Evolutionary conservation across 2,888 invertebrate species (phyloP).

Genomic region (Dyspetes luteomarginatus): DNA sequence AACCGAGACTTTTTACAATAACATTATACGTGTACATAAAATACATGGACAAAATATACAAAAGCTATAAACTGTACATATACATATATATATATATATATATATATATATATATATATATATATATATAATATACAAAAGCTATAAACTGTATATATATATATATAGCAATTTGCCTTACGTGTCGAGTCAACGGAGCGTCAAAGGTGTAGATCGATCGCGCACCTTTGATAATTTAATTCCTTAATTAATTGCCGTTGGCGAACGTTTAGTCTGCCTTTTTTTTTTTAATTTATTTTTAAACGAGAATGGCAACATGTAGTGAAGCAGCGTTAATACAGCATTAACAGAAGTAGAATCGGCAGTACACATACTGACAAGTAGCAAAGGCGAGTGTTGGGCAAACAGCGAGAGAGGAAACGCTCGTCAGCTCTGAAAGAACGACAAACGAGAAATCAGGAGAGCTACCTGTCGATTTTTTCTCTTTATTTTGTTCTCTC

Average conservation of each 20-base stretch:
- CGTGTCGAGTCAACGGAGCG: slow-evolving; percentile 64
- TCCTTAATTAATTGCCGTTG: slow-evolving; percentile 60
- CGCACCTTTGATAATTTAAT: slow-evolving; percentile 57
- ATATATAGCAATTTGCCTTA: slow-evolving; percentile 17
- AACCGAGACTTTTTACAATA: slow-evolving; percentile 20
- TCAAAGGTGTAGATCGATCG: slow-evolving; percentile 53
- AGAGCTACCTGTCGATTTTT: not conserved
- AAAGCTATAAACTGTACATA: slow-evolving; percentile 8
- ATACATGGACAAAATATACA: slow-evolving; percentile 6
- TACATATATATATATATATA: not conserved
- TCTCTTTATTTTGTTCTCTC: no score
- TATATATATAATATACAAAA: not conserved
- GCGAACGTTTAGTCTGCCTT: slow-evolving; percentile 20
- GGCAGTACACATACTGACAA: not conserved
- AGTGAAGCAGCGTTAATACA: no score
- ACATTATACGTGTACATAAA: not conserved
- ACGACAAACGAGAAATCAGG: not conserved
- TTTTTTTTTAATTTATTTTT: slow-evolving; percentile 7
- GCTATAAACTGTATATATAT: not conserved
- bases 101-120: not conserved
- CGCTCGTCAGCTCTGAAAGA: slow-evolving; percentile 26
- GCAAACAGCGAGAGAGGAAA: slow-evolving; percentile 49
- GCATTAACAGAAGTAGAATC: slow-evolving; percentile 13
- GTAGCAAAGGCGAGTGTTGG: slow-evolving; percentile 38
- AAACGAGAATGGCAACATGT: slow-evolving; percentile 27